phyloP scores from a whole-genome alignment of 2,797 vertebrate species.

The Takifugu ocellatus region DNA sequence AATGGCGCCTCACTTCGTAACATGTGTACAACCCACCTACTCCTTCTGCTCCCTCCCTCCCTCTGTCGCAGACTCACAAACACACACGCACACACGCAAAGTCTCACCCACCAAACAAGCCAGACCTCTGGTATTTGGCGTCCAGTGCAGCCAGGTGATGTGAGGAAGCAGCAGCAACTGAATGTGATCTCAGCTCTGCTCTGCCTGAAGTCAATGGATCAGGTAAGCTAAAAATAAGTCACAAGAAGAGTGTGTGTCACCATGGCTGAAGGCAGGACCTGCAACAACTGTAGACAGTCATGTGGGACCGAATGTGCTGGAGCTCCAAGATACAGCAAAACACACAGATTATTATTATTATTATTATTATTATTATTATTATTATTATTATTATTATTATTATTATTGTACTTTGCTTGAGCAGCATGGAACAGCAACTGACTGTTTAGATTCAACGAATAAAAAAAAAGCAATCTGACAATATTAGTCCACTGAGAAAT shows the following conservation, averaged over 20 bases:
- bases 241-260: slow-evolving; percentile 28
- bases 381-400: no score
- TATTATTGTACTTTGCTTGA: no score
- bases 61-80: slow-evolving; percentile 6
- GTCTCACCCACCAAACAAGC: slow-evolving; percentile 42
- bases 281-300: no score
- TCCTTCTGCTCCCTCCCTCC: slow-evolving; percentile 30
- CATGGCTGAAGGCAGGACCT: neutral
- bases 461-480: neutral
- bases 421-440: no score
- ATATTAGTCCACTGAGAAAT: neutral
- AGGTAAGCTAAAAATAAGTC: slow-evolving; percentile 36
- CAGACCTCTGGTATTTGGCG: slow-evolving; percentile 52
- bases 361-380: no score
- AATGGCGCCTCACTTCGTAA: slow-evolving; percentile 77
- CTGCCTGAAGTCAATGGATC: slow-evolving; percentile 24
- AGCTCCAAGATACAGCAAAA: neutral
- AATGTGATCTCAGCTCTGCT: slow-evolving; percentile 33
- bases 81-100: slow-evolving; percentile 1
- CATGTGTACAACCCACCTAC: slow-evolving; percentile 71
- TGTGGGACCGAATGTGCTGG: no score
- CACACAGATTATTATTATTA: neutral
- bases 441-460: neutral
- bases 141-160: slow-evolving; percentile 48
- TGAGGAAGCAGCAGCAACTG: slow-evolving; percentile 25